Evolutionary conservation across 30 jellyfish, hydroid and myxozoan species (phyloP).

Genomic region (Cassiopea xamachana): DNA sequence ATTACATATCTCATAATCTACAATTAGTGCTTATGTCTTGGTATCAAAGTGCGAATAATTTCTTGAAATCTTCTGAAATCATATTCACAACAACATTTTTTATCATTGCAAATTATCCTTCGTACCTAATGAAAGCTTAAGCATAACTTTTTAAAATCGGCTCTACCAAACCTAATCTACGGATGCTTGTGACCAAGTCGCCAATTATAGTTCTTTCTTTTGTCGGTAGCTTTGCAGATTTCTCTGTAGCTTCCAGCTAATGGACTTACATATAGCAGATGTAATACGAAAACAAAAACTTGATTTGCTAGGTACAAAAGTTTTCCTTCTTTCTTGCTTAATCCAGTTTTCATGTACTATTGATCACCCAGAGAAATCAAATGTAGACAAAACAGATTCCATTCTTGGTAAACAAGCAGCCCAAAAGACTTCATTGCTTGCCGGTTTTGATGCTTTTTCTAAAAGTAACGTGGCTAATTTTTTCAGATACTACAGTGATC

Average conservation of each 20-base stretch:
- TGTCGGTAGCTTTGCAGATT: conserved; percentile 81
- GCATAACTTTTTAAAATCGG: conserved; percentile 30
- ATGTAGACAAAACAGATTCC: conserved; percentile 71
- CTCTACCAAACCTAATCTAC: conserved; percentile 44
- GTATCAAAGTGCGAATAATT: conserved; percentile 28
- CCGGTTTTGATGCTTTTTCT: conserved; percentile 44
- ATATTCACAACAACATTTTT: conserved; percentile 23
- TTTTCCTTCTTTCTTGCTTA: conserved; percentile 70
- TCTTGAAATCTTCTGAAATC: conserved; percentile 28
- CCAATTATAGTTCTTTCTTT: conserved; percentile 64
- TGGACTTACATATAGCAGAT: conserved; percentile 63
- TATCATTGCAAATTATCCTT: conserved; percentile 28
- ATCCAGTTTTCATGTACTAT: conserved; percentile 78
- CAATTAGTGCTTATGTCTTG: conserved; percentile 24
- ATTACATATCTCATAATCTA: conserved; percentile 22
- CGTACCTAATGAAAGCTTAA: conserved; percentile 49
- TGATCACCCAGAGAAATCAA: conserved; percentile 58
- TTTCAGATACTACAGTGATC: conserved; percentile 32
- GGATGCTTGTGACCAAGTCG: conserved; percentile 66
- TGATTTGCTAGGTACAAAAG: conserved; percentile 70
- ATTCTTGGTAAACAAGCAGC: conserved; percentile 61
- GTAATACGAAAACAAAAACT: conserved; percentile 56
- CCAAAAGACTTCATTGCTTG: conserved; percentile 66
- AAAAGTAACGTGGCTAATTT: conserved; percentile 25
- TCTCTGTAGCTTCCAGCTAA: conserved; percentile 71